Evolutionary conservation across 2,797 vertebrate genomes (phyloP), one percentile per base, ranked within the genome.

Genomic region (Capromys pilorides): DNA sequence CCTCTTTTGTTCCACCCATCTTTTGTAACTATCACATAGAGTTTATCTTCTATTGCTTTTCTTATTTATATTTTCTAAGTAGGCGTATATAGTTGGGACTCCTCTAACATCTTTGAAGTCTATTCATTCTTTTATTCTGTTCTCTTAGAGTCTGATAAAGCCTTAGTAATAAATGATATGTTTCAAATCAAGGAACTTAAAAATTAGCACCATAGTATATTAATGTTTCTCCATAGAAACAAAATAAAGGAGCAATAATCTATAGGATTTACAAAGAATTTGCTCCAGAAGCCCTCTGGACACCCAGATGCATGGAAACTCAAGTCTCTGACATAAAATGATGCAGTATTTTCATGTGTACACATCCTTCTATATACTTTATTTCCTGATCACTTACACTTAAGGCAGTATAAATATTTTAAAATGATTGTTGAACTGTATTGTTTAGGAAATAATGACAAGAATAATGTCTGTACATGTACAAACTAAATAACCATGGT

Each of bases 51-150:
- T 73, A 45, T 66, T 78, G 54, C 41, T 86, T 83, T 86, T 90
- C 41, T 95, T 91, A 77, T 33, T 88, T 78, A 75, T 16, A 62
- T 90, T 90, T 95, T 83, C 62, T 59, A 95, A 93, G 69, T 41
- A 28, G 3, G 39, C 86, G 92, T 92, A 45, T 61, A 19, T 67
- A 88, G n/a, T 33, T 88, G 19, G 90, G 49, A 57, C 6, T 87
- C 51, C 39, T 19, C 57, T 49, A 62, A 66, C n/a, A 59, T 26
- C 22, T 33, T 41, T 66, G 14, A 2, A 90, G 7, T 73, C 45
- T 77, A 80, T 71, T 84, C 45, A 83, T 66, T 92, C 26, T 84
- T 92, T 45, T 36, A 69, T 26, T 69, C 8, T 90, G 24, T 67
- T 31, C 9, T 18, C 33, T 90, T 86, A 36, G 2, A 80, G 7